Conservation (phyloP, 2,797 vertebrate species). For the Psittacula derbiana region DNA sequence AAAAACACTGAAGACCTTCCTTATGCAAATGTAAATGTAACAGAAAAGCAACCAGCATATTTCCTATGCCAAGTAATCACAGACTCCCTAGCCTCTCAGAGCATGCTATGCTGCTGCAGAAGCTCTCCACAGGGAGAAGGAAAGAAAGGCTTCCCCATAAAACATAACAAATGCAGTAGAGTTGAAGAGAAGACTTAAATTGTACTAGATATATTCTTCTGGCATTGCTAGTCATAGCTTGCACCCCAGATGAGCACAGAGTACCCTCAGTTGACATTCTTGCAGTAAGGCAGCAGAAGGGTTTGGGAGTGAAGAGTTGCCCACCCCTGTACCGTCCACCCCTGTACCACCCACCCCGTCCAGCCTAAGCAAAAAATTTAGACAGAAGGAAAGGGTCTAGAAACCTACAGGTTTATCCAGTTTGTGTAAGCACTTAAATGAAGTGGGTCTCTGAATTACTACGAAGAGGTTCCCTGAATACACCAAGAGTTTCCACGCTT, state of each 20-base stretch:
- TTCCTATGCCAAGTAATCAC: not conserved
- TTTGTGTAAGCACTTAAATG: not conserved
- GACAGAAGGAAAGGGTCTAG: not conserved
- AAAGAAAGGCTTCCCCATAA: not conserved
- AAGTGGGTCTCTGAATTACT: not conserved
- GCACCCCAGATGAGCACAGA: not conserved
- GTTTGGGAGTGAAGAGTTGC: not conserved
- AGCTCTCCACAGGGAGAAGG: not conserved
- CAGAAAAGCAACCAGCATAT: not conserved
- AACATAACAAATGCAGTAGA: rapidly evolving
- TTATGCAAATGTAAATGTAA: not conserved
- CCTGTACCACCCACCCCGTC: not conserved
- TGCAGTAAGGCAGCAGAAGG: not conserved
- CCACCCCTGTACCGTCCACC: not conserved
- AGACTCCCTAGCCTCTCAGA: not conserved
- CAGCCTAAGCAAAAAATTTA: not conserved
- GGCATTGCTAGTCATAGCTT: not conserved
- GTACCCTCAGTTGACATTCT: not conserved
- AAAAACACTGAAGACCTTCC: not conserved
- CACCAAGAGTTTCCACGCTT: not conserved
- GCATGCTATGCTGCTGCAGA: not conserved
- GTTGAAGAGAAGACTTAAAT: not conserved
- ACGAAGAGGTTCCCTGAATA: not conserved
- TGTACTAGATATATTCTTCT: not conserved
- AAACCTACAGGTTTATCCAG: not conserved